Conservation (phyloP, 1,140 invertebrate species). For the Teleopsis dalmanni region DNA sequence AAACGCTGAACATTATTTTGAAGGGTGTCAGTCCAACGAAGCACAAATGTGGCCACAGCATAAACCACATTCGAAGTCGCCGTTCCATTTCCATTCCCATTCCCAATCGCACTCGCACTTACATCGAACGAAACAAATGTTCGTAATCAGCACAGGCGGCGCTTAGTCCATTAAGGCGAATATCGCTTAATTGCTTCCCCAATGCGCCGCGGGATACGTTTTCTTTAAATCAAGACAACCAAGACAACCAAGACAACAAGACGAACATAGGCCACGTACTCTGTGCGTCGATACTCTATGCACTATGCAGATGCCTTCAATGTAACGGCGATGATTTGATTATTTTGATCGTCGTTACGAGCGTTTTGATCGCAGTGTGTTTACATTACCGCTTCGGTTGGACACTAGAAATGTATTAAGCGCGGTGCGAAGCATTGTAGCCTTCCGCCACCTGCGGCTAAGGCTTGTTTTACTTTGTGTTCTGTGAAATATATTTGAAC, state of each 20-base stretch:
- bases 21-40: not conserved
- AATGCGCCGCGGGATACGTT: constrained; percentile 36
- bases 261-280: too few species aligned
- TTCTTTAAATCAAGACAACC: too few species aligned
- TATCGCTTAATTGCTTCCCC: constrained; percentile 43
- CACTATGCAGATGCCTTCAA: too few species aligned
- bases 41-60: constrained; percentile 2
- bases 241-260: too few species aligned
- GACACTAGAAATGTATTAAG: too few species aligned
- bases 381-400: too few species aligned
- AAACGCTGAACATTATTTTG: constrained; percentile 4
- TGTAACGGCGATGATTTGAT: too few species aligned
- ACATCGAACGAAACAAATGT: constrained; percentile 30
- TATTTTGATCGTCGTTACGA: too few species aligned
- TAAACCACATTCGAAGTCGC: not conserved
- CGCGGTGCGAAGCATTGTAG: too few species aligned
- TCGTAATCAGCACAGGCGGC: constrained; percentile 43
- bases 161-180: constrained; percentile 43
- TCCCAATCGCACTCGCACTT: not conserved
- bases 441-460: constrained; percentile 39
- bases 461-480: not conserved
- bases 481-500: constrained; percentile 22
- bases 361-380: too few species aligned
- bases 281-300: too few species aligned
- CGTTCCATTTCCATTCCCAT: not conserved